These are phyloP conservation scores for Anarhynchus alexandrinus DNA, from an alignment of 2,113 vertebrate genomes.

Conservation along the genomic window DNA sequence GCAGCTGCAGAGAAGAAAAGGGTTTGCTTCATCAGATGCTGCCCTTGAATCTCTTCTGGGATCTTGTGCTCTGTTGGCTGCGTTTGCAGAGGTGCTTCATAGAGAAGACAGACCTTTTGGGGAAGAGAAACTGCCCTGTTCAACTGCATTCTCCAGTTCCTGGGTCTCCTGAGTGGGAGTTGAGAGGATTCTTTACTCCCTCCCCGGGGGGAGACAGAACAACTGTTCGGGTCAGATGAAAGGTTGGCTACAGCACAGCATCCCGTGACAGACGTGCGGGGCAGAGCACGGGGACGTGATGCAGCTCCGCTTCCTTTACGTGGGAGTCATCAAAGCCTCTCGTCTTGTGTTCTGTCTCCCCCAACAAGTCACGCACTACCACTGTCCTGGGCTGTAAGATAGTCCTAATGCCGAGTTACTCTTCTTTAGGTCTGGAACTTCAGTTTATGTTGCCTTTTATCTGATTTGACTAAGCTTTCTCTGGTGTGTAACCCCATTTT, in stretches of 20 bases:
- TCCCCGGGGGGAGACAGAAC: neutral
- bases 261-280: neutral
- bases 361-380: neutral
- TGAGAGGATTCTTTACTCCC: neutral
- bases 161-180: neutral
- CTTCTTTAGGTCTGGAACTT: neutral
- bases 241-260: neutral
- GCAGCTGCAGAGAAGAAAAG: neutral
- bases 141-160: neutral
- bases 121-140: neutral
- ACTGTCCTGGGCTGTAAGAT: neutral
- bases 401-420: neutral
- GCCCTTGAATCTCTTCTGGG: neutral
- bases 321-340: neutral
- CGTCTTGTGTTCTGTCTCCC: no score
- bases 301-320: fast-evolving
- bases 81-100: neutral
- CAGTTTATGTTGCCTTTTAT: neutral
- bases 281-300: fast-evolving
- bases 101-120: neutral
- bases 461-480: neutral
- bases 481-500: neutral
- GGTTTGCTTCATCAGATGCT: neutral
- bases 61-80: neutral
- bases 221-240: neutral